Base-by-base conservation (phyloP, 2,888 invertebrate species). In the Anaspis maculata region DNA sequence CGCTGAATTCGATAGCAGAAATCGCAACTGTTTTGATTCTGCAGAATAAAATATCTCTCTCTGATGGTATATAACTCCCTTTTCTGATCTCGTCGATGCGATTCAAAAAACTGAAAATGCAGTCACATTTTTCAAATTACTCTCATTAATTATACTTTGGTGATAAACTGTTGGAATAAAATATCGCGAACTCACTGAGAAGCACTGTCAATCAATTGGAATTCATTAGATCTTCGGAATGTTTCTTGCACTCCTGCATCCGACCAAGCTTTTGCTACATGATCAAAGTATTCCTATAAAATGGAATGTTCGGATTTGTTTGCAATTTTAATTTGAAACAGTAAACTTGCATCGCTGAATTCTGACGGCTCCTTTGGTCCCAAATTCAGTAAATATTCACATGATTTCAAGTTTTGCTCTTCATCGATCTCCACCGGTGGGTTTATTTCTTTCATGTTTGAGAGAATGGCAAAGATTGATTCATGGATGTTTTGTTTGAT, bases 131-230 rank as follows among this genome's bases (percentile, higher is more conserved):
- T n/a, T n/a, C n/a, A n/a, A n/a, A n/a, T n/a, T n/a, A n/a, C n/a
- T n/a, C n/a, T n/a, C n/a, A n/a, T n/a, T n/a, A n/a, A n/a, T 19
- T 19, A 6, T 9, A 19, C 6, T 9, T 19, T 19, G 5, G 19
- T 23, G 36, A 37, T 27, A 13, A 35, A 16, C 31, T 29, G 10
- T 30, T 16, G 16, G 13, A 30, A 9, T 23, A 12, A 13, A 25
- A 21, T 19, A n/a, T 26, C 27, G 11, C 23, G 23, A 10, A 21
- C 82, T 77, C 68, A 87, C 87, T 86, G 83, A 72, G 83, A 80
- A 5, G 86, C 82, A 54, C 84, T 83, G 52, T 87, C 87, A 25
- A 86, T 76, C 2, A 87, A 67, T 53, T 85, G 84, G 54, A 80
- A 86, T 59, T 85, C 83, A 57, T 82, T 81, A 0, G 83, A 79